These are phyloP conservation scores for Trachops cirrhosus DNA, from an alignment of 2,797 vertebrate genomes.

Conservation along the genomic window DNA sequence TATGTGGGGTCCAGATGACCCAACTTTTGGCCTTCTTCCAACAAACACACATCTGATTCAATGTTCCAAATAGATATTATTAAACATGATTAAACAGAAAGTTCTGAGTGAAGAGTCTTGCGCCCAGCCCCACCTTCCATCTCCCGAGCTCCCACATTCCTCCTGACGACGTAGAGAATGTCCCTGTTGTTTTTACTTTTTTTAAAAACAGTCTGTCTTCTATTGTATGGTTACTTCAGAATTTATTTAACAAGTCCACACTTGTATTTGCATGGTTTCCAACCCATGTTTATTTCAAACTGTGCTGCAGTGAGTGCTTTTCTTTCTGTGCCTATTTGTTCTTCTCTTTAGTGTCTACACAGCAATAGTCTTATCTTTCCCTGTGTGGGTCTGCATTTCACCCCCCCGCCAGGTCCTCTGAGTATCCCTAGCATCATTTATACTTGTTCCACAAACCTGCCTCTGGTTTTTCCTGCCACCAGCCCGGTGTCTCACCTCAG, in stretches of 20 bases:
- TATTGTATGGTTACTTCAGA: background rate
- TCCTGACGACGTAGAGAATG: rapidly evolving
- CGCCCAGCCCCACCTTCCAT: background rate
- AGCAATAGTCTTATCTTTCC: background rate
- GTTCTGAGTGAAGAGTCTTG: background rate
- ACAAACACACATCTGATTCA: background rate
- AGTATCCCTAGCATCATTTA: background rate
- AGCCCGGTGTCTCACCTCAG: background rate
- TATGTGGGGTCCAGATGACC: background rate
- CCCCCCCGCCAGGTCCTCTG: background rate
- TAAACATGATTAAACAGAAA: background rate
- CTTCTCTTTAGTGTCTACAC: background rate
- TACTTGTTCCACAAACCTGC: too few relatives aligned
- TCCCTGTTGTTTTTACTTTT: background rate
- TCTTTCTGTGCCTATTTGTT: background rate
- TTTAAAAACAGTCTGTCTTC: background rate
- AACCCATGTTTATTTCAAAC: background rate
- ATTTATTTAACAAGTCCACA: background rate
- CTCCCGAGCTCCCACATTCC: background rate
- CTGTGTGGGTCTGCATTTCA: background rate
- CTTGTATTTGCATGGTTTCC: background rate
- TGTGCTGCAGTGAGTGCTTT: background rate
- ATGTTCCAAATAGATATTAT: background rate
- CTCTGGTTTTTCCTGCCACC: background rate
- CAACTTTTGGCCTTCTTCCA: background rate